These are phyloP conservation scores for Lysandra bellargus DNA, from an alignment of 2,888 invertebrate species.

Conservation along the genomic window DNA sequence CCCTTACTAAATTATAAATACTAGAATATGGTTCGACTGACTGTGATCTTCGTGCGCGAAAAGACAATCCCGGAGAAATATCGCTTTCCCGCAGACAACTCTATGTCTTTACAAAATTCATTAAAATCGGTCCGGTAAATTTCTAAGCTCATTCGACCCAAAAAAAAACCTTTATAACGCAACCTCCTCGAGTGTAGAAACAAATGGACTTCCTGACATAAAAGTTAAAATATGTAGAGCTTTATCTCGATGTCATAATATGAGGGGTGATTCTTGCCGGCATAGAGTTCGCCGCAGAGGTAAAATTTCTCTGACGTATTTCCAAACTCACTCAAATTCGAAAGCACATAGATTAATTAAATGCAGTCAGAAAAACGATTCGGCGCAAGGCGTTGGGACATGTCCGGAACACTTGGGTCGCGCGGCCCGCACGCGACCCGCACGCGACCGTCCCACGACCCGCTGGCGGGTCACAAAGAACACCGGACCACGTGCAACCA, in stretches of 20 bases:
- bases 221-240: too few relatives aligned
- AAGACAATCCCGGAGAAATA: neutral
- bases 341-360: slow-evolving; percentile 67
- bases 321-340: neutral
- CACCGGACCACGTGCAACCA: slow-evolving; percentile 47
- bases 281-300: neutral
- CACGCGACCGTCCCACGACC: slow-evolving; percentile 38
- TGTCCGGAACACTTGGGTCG: slow-evolving; percentile 65
- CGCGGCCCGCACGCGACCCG: slow-evolving; percentile 44
- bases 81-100: too few relatives aligned
- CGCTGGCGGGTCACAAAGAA: slow-evolving; percentile 37
- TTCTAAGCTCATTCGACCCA: too few relatives aligned
- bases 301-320: neutral
- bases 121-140: too few relatives aligned
- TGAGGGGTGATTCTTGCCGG: neutral
- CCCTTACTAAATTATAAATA: neutral
- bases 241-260: neutral
- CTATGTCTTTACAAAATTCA: too few relatives aligned
- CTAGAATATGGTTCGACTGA: neutral
- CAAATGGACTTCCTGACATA: too few relatives aligned
- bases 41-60: neutral
- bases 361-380: slow-evolving; percentile 69
- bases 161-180: too few relatives aligned
- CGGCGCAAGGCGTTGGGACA: slow-evolving; percentile 63
- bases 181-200: too few relatives aligned